Percentiles rank a stretch among this genome's conserved stretches.
These are phyloP conservation scores for Momotus momota DNA, from an alignment of 2,797 vertebrate genomes.

Conservation along the genomic window DNA sequence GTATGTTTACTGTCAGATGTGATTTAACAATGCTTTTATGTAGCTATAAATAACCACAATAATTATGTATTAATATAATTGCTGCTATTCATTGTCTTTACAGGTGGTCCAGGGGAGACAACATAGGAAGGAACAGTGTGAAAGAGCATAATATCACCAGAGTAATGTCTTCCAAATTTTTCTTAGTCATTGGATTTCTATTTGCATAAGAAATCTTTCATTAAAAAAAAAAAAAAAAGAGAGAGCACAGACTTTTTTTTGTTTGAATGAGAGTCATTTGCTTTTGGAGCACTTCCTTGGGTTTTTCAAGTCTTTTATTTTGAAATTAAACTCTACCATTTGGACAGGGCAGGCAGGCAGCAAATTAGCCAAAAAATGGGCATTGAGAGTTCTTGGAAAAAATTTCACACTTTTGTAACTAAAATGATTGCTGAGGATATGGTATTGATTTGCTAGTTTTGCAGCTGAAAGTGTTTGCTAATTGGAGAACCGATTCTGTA, in stretches of 20 bases:
- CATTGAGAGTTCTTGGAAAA: constrained; percentile 3
- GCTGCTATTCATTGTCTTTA: not conserved
- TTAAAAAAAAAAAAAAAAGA: not conserved
- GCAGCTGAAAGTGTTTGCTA: constrained; percentile 54
- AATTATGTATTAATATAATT: not conserved
- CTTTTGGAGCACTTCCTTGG: not conserved
- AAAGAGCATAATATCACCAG: not conserved
- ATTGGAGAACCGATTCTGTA: constrained; percentile 38
- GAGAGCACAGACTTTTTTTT: not conserved
- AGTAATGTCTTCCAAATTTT: not conserved
- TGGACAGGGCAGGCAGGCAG: constrained; percentile 37
- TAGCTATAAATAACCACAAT: not conserved
- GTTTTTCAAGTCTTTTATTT: constrained; percentile 36
- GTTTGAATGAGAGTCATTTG: not conserved
- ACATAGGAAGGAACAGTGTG: rapidly evolving
- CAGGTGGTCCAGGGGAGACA: not conserved
- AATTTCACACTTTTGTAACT: not conserved
- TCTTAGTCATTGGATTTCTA: not conserved
- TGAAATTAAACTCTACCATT: constrained; percentile 41
- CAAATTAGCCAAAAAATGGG: constrained; percentile 57
- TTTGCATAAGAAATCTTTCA: not conserved
- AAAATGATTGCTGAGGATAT: constrained; percentile 53
- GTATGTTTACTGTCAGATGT: not conserved
- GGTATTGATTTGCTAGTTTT: constrained; percentile 64
- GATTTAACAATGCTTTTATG: not conserved